A percentile compares a stretch with the other conserved stretches of the same genome.
Evolutionary conservation across 2,888 invertebrate species (phyloP).

Genomic region (Callyntrura guangdongensis): DNA sequence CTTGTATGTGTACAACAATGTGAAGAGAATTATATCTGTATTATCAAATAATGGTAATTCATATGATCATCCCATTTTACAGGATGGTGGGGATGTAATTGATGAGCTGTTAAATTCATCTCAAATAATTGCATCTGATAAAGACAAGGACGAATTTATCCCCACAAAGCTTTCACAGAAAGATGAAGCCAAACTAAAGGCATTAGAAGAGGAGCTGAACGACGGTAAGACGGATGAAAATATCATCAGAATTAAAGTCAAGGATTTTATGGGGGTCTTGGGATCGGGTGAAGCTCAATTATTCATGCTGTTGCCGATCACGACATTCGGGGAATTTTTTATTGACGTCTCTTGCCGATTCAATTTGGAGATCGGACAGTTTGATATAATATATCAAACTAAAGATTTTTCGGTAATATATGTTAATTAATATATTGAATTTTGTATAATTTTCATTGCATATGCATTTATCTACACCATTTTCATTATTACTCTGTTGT

Average conservation of each 20-base stretch:
- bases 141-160: neutral
- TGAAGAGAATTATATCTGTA: no score
- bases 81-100: slow-evolving; percentile 10
- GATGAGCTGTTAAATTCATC: slow-evolving; percentile 12
- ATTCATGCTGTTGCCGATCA: slow-evolving; percentile 66
- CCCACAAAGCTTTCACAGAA: neutral
- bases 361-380: slow-evolving; percentile 69
- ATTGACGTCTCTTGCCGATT: slow-evolving; percentile 76
- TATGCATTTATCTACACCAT: neutral
- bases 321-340: slow-evolving; percentile 76
- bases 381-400: slow-evolving; percentile 82
- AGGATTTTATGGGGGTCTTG: slow-evolving; percentile 78
- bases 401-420: slow-evolving; percentile 75
- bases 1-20: no score
- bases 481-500: slow-evolving; percentile 25
- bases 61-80: neutral
- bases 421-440: neutral
- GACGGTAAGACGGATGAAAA: neutral
- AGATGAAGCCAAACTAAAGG: neutral
- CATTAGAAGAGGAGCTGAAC: slow-evolving; percentile 14
- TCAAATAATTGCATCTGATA: neutral
- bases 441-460: no score
- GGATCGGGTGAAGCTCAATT: slow-evolving; percentile 48
- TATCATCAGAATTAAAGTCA: slow-evolving; percentile 70
- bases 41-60: no score